Percentiles rank a stretch among this genome's conserved stretches.
phyloP scores from a whole-genome alignment of 2,888 invertebrate species.

The Machimus rusticus region DNA sequence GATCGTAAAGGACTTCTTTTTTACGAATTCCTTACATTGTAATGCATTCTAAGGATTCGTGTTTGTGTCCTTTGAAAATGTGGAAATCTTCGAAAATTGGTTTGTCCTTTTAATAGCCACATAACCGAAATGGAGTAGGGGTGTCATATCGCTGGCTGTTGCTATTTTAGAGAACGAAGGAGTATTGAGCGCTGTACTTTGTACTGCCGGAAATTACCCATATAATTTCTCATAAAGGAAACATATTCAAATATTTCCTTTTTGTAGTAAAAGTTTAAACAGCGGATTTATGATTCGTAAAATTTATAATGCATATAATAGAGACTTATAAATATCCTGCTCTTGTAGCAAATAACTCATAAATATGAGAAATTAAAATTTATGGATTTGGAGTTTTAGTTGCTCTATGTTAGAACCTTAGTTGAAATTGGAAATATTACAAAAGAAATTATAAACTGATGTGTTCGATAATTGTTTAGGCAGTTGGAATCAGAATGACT shows the following conservation, averaged over 20 bases:
- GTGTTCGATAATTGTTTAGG: too few species aligned
- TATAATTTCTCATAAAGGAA: neutral
- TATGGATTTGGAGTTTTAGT: too few species aligned
- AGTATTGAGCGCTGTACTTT: neutral
- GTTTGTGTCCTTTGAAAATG: neutral
- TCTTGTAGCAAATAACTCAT: neutral
- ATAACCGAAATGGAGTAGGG: neutral
- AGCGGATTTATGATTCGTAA: neutral
- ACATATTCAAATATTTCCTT: neutral
- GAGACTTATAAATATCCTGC: neutral
- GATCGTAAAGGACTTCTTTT: neutral
- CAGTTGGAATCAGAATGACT: too few species aligned
- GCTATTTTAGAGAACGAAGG: neutral
- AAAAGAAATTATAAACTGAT: too few species aligned
- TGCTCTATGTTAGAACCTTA: too few species aligned
- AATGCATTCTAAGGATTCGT: neutral
- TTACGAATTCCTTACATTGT: conserved; percentile 15
- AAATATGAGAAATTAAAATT: neutral
- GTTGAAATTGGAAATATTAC: too few species aligned
- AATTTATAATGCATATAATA: neutral
- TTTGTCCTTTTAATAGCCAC: neutral
- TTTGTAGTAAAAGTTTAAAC: neutral
- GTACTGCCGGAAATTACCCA: neutral
- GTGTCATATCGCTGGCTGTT: neutral
- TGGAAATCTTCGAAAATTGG: neutral